Base-by-base conservation (phyloP, 2,113 vertebrate genomes). In the Trogon melanurus region DNA sequence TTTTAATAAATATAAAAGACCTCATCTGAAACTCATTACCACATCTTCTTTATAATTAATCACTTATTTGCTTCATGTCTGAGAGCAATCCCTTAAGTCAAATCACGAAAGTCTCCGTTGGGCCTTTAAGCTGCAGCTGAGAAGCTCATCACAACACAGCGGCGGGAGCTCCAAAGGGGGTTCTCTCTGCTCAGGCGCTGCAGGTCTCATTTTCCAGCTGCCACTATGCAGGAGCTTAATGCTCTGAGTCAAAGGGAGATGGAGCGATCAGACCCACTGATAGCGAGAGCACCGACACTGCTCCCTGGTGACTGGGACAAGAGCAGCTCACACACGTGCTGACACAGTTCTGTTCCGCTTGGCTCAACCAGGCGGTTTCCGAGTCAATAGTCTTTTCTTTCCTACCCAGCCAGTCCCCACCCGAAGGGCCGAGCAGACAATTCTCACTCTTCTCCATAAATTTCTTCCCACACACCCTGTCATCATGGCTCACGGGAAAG, bases 21-120 rank as follows among this genome's bases (percentile, higher is more conserved):
- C 38, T 89, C 86, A 91, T 91, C 79, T 92, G 85, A 95, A 92
- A 79, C 65, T 91, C 76, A 86, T 96, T 93, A 81, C 60, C 58
- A 76, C 61, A 89, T 83, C 62, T 62, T 88, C 88, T 83, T 91
- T 79, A 85, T 32, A 70, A 11, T 86, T 90, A 80, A 83, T 88
- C 75, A 88, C 60, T 92, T 78, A 57, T 66, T 91, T 80, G 71
- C 30, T 88, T 72, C 75, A 26, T 2, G 16, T 41, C 81, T 75
- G 79, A 91, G 85, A 89, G 71, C 54, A 90, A 83, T 79, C 82
- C 79, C 76, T 44, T 41, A 73, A 54, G 71, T 66, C 44, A 65
- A 79, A 89, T 91, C 50, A 67, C n/a, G 78, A 80, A 76, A 94
- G 9, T 44, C 76, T 95, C 94, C 51, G 36, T 2, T 69, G 78